Base-by-base conservation (phyloP, 2,888 invertebrate species). In the Clepsis dumicolana region DNA sequence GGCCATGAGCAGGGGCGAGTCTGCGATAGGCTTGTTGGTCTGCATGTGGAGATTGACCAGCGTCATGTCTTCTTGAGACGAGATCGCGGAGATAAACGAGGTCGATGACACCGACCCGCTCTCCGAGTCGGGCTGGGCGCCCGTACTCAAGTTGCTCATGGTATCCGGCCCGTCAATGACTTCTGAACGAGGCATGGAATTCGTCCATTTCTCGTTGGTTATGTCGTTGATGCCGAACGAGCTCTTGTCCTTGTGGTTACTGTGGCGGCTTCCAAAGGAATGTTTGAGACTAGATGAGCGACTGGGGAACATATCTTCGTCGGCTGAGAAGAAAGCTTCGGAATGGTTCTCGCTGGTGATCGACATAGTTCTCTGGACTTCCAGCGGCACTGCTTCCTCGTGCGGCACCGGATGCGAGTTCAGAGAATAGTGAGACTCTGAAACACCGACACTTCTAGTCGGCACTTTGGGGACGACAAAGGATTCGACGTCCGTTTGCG, bases 41-140 rank as follows among this genome's bases (percentile, higher is more conserved):
- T 99, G 99, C 95, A 98, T 97, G 80, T 98, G 98, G 16, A 99
- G 94, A 89, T 99, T 98, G 0, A 99, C 98, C 64, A 98, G 89
- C 0, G 98, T 98, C 88, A 98, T 96, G 83, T 98, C 98, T 89
- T 98, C 98, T 85, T 98, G 98, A 12, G 98, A 98, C 0, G 98
- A 98, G 74, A 98, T 96, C 2, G 98, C 98, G 0, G 98, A 98
- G 76, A 97, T 97, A 77, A 97, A 97, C 0, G 97, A 97, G 1
- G 96, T 97, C 27, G 97, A 97, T 0, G 97, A 97, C 18, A 97
- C 94, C 0, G 97, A 97, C 44, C 96, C 96, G 29, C 96, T 96
- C 80, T 97, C 97, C 0, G 97, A 97, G 14, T 97, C 97, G 0
- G 96, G 91, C 59, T 90, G 93, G 0, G 85, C 91, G 0, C 91